These are phyloP conservation scores for Pholis gunnellus DNA, from an alignment of 2,113 vertebrate genomes.

Conservation along the genomic window DNA sequence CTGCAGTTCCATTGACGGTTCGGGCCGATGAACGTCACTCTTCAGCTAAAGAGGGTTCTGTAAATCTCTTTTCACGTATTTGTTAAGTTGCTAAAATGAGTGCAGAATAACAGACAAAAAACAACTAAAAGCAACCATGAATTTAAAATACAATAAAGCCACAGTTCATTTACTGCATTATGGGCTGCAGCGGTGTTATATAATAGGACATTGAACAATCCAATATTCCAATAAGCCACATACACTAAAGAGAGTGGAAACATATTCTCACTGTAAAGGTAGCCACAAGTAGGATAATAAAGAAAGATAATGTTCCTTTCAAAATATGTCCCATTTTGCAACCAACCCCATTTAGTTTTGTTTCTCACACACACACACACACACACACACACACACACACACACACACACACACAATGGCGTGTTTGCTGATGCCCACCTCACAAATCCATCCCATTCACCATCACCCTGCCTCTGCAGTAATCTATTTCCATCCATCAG, in stretches of 20 bases:
- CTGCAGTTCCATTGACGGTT: constrained; percentile 22
- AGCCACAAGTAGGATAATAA: constrained; percentile 6
- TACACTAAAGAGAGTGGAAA: background rate
- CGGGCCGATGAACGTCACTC: constrained; percentile 11
- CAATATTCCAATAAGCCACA: constrained; percentile 24
- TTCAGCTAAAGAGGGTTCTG: constrained; percentile 3
- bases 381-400: too few species aligned
- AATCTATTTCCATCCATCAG: constrained; percentile 55
- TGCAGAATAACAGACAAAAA: background rate
- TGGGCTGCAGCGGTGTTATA: constrained; percentile 10
- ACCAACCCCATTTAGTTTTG: constrained; percentile 18
- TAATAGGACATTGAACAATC: constrained; percentile 13
- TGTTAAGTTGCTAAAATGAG: background rate
- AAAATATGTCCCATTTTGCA: constrained; percentile 26
- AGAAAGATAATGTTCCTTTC: background rate
- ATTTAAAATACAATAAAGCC: background rate
- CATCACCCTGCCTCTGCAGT: constrained; percentile 27
- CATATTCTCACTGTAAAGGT: background rate
- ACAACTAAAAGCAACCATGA: background rate
- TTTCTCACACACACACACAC: constrained; percentile 4
- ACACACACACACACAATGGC: background rate
- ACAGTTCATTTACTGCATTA: background rate
- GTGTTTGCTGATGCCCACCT: constrained; percentile 6
- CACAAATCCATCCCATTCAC: constrained; percentile 38
- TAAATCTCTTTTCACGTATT: background rate